Evolutionary conservation across 2,888 invertebrate genomes (phyloP).

Genomic region (Leptopterna dolabrata): DNA sequence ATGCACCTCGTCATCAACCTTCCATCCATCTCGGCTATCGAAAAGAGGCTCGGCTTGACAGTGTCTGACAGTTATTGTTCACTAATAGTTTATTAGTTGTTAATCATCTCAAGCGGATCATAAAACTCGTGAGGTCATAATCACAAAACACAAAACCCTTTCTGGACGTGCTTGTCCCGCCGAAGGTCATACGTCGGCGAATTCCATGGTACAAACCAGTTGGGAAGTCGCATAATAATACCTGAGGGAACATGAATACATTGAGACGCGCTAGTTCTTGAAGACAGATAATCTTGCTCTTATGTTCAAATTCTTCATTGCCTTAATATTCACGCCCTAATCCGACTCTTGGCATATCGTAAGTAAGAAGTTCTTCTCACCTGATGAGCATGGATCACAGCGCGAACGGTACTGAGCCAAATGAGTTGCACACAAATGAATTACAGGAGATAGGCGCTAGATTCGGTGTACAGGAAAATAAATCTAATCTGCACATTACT

Average conservation of each 20-base stretch:
- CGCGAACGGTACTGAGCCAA: too few relatives aligned
- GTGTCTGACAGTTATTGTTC: constrained; percentile 23
- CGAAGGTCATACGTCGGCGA: background rate
- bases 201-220: background rate
- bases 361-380: too few relatives aligned
- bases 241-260: background rate
- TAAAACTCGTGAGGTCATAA: constrained; percentile 7
- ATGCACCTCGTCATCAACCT: constrained; percentile 11
- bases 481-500: too few relatives aligned
- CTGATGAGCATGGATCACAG: too few relatives aligned
- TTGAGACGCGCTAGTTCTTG: background rate
- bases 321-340: too few relatives aligned
- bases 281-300: background rate
- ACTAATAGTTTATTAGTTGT: constrained; percentile 40
- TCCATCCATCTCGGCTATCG: constrained; percentile 22
- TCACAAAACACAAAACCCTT: background rate
- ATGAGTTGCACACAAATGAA: too few relatives aligned
- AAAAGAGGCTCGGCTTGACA: constrained; percentile 8
- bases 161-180: background rate
- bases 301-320: background rate
- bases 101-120: constrained; percentile 15
- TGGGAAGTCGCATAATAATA: background rate
- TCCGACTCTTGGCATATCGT: too few relatives aligned
- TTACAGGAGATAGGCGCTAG: too few relatives aligned
- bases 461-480: too few relatives aligned